Percentiles rank a stretch among this genome's conserved stretches.
phyloP scores from a whole-genome alignment of 2,888 invertebrate genomes.

The Chaetogeoica ovagalla region DNA sequence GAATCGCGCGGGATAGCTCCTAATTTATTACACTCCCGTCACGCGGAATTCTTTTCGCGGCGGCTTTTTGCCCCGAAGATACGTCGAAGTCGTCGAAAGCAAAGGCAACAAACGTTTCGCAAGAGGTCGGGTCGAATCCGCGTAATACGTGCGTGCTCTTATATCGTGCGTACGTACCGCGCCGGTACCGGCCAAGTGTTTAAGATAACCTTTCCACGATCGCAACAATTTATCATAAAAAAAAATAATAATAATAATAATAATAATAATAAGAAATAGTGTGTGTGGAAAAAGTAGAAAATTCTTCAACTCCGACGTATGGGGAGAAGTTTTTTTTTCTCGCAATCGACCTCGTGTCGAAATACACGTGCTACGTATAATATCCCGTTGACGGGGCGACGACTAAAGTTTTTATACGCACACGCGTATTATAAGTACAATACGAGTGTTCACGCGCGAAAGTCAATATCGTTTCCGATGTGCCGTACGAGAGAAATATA shows the following conservation, averaged over 20 bases:
- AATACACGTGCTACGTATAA: background rate
- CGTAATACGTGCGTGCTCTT: background rate
- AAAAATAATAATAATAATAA: background rate
- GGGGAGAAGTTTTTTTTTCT: background rate
- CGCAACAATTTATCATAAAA: slow-evolving; percentile 32
- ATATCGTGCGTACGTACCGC: slow-evolving; percentile 3
- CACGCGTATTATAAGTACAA: no score
- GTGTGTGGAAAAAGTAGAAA: background rate
- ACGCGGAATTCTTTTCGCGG: slow-evolving; percentile 37
- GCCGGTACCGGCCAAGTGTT: background rate
- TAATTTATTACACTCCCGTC: slow-evolving; percentile 48
- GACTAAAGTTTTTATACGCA: no score
- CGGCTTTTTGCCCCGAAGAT: slow-evolving; percentile 1
- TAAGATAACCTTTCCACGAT: background rate
- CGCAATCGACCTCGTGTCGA: background rate
- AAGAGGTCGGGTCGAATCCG: background rate
- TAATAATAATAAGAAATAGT: background rate
- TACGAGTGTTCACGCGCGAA: no score
- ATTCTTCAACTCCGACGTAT: background rate
- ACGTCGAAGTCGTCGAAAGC: slow-evolving; percentile 31
- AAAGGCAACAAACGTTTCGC: background rate
- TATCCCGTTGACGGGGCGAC: background rate
- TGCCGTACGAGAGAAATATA: no score
- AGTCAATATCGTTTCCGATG: no score
- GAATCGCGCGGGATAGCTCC: background rate